phyloP scores from a whole-genome alignment of 2,797 vertebrate species.

The Ctenochaetus hawaiiensis region DNA sequence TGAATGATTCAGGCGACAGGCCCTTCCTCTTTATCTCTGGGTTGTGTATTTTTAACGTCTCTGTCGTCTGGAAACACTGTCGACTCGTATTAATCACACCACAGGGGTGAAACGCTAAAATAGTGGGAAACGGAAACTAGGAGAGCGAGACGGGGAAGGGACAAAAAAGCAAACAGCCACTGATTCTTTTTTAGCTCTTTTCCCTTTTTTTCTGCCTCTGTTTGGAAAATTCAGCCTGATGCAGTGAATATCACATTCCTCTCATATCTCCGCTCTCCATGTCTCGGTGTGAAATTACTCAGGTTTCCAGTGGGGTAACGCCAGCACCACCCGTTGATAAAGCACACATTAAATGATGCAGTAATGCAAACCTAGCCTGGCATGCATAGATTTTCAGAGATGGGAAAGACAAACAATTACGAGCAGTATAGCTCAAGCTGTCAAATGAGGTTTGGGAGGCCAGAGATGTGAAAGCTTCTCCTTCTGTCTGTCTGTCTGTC shows the following conservation, averaged over 20 bases:
- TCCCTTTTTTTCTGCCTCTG: conserved; percentile 7
- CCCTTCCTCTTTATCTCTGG: conserved; percentile 79
- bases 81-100: conserved; percentile 83
- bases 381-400: conserved; percentile 60
- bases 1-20: conserved; percentile 83
- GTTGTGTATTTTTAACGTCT: conserved; percentile 83
- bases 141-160: conserved; percentile 41
- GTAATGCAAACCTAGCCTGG: conserved; percentile 68
- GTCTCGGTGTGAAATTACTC: conserved; percentile 74
- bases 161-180: conserved; percentile 27
- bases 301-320: conserved; percentile 64
- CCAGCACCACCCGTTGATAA: conserved; percentile 75
- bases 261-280: conserved; percentile 56
- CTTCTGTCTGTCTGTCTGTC: conserved; percentile 35
- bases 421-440: conserved; percentile 73
- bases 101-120: conserved; percentile 73
- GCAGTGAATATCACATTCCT: conserved; percentile 72
- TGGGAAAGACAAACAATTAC: conserved; percentile 76
- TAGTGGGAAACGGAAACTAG: conserved; percentile 61
- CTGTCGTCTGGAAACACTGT: conserved; percentile 76
- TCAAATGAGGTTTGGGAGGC: conserved; percentile 76
- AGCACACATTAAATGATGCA: conserved; percentile 79
- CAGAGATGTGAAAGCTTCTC: conserved; percentile 57
- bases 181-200: conserved; percentile 48
- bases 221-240: conserved; percentile 49